Evolutionary conservation across 2,113 vertebrate genomes (phyloP).

Genomic region (Coreoperca whiteheadi): DNA sequence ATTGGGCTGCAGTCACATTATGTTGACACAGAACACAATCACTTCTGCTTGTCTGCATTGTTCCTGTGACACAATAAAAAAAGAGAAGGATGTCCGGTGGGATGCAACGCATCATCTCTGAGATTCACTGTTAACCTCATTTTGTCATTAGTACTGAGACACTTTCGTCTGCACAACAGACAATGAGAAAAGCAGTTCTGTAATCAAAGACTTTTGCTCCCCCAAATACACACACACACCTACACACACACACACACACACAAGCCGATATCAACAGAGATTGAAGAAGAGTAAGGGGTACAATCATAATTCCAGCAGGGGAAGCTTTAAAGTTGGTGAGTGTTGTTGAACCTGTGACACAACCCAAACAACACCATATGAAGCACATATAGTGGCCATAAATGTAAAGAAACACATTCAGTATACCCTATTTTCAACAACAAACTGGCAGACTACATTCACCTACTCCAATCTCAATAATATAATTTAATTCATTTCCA

Average conservation of each 20-base stretch:
- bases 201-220: constrained; percentile 72
- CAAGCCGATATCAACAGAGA: constrained; percentile 51
- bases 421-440: neutral
- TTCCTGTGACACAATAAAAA: constrained; percentile 64
- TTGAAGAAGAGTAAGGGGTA: constrained; percentile 46
- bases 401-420: neutral
- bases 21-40: constrained; percentile 83
- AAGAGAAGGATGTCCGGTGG: constrained; percentile 69
- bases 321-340: constrained; percentile 36
- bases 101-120: constrained; percentile 70
- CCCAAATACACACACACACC: constrained; percentile 31
- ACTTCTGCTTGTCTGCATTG: constrained; percentile 76
- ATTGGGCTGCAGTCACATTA: constrained; percentile 78
- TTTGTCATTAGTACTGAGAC: constrained; percentile 73
- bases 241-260: constrained; percentile 22
- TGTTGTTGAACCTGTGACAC: constrained; percentile 43
- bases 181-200: constrained; percentile 47
- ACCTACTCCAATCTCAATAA: constrained; percentile 1
- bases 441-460: neutral
- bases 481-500: constrained; percentile 23
- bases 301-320: constrained; percentile 41
- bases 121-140: constrained; percentile 79
- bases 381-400: neutral
- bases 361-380: constrained; percentile 19
- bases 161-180: constrained; percentile 57